A percentile compares a stretch with the other conserved stretches of the same genome.
Evolutionary conservation across 2,888 invertebrate genomes (phyloP).

Genomic region (Mongoloraphidia duomilia): DNA sequence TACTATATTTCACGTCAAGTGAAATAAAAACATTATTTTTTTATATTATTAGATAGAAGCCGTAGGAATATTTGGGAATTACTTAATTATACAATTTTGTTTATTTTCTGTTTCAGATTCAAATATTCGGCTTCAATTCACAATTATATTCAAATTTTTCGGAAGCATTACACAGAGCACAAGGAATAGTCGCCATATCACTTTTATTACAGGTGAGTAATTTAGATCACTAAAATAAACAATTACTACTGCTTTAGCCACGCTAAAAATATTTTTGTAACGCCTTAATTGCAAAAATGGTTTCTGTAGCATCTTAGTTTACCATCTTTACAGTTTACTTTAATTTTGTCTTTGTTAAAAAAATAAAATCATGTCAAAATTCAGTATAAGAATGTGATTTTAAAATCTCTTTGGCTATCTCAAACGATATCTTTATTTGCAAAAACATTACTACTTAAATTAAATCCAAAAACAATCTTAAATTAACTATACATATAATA

Average conservation of each 20-base stretch:
- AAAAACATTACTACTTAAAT: too few species aligned
- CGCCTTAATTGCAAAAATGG: too few species aligned
- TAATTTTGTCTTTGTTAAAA: not conserved
- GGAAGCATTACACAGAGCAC: conserved; percentile 83
- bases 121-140: conserved; percentile 96
- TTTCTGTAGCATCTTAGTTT: too few species aligned
- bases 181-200: conserved; percentile 90
- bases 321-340: not conserved
- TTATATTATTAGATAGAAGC: not conserved
- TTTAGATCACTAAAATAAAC: conserved; percentile 9
- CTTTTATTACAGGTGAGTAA: conserved; percentile 78
- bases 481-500: too few species aligned
- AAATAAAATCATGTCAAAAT: too few species aligned
- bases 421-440: too few species aligned
- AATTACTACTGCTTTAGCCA: too few species aligned
- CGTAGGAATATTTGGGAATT: not conserved
- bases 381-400: too few species aligned
- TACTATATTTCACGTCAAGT: not conserved
- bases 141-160: conserved; percentile 94
- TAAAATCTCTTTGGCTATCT: too few species aligned
- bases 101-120: conserved; percentile 60
- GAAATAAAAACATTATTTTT: too few species aligned
- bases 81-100: conserved; percentile 9
- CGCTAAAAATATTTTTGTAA: too few species aligned
- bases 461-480: too few species aligned